These are phyloP conservation scores for Scotopteryx bipunctaria DNA, from an alignment of 2,888 invertebrate genomes.

Conservation along the genomic window DNA sequence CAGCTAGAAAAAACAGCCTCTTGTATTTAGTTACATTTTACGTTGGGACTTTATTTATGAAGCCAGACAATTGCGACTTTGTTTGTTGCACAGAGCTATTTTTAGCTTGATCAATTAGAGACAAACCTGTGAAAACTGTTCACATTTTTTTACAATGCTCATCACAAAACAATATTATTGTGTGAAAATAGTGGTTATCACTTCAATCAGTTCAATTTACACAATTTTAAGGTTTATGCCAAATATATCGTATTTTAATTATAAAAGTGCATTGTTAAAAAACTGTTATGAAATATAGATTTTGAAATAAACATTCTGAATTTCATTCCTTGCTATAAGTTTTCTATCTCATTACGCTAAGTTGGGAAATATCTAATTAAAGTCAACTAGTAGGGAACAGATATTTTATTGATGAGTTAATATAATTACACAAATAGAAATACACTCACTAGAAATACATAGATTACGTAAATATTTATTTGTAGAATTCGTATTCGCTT, in stretches of 20 bases:
- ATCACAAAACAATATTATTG: slow-evolving; percentile 8
- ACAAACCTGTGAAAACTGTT: neutral
- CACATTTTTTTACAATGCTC: slow-evolving; percentile 4
- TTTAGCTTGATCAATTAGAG: neutral
- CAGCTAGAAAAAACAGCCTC: too few relatives aligned
- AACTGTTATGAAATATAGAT: slow-evolving; percentile 81
- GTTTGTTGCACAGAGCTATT: neutral
- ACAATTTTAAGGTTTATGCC: slow-evolving; percentile 75
- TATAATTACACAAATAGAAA: slow-evolving; percentile 11
- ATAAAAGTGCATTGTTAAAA: slow-evolving; percentile 77
- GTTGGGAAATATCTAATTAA: too few relatives aligned
- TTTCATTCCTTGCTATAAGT: too few relatives aligned
- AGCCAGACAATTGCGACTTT: neutral
- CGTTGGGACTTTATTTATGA: too few relatives aligned
- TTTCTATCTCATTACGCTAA: too few relatives aligned
- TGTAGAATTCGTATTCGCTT: slow-evolving; percentile 99
- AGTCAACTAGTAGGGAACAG: too few relatives aligned
- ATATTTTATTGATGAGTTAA: slow-evolving; percentile 18
- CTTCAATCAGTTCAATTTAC: slow-evolving; percentile 47
- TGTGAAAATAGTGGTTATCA: slow-evolving; percentile 43
- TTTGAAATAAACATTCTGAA: slow-evolving; percentile 53
- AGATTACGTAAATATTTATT: slow-evolving; percentile 84
- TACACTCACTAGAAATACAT: too few relatives aligned
- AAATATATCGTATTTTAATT: slow-evolving; percentile 79
- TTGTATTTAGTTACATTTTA: too few relatives aligned